Base-by-base conservation (phyloP, 64 coral and sea anemone species). In the Acropora yongei region DNA sequence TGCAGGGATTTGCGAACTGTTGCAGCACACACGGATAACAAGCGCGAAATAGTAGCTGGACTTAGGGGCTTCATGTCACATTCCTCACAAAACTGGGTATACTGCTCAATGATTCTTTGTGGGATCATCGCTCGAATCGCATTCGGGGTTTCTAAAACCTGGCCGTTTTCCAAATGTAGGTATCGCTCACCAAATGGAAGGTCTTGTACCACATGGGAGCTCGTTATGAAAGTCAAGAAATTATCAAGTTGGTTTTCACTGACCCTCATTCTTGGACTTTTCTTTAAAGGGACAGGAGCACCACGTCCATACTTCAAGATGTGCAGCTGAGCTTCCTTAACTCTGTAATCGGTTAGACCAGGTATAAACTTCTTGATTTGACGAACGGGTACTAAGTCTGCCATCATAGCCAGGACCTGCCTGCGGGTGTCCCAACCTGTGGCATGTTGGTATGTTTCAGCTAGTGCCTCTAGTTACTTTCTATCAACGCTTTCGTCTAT, bases 191-290 rank as follows among this genome's bases (percentile, higher is more conserved):
- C 68, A 74, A 87, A 73, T 12, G 67, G 84, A 12, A 87, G 84
- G 16, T 87, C 84, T 73, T 87, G 67, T 72, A 74, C 41, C 8
- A 72, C 40, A 40, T 90, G 88, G 57, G 77, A 12, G 44, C 88
- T 90, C 14, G 78, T 82, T 12, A 90, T 90, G 68, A 90, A 90
- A 6, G 88, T 69, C 77, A 90, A 47, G 40, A 90, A 90, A 50
- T 90, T 57, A 44, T 90, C 77, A 50, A 69, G 88, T 71, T 80
- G 60, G 61, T 44, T 72, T 69, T 80, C 76, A 13, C 53, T 63
- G 5, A 90, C 8, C 58, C 61, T 68, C 88, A 90, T 80, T 20
- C 44, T 51, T 61, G 77, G 88, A 53, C 77, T 89, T 57, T 78
- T 77, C 57, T 20, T 78, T 13, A 79, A 60, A 65, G 88, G 88